Conservation (phyloP, 2,113 vertebrate species). For the Albula goreensis region DNA sequence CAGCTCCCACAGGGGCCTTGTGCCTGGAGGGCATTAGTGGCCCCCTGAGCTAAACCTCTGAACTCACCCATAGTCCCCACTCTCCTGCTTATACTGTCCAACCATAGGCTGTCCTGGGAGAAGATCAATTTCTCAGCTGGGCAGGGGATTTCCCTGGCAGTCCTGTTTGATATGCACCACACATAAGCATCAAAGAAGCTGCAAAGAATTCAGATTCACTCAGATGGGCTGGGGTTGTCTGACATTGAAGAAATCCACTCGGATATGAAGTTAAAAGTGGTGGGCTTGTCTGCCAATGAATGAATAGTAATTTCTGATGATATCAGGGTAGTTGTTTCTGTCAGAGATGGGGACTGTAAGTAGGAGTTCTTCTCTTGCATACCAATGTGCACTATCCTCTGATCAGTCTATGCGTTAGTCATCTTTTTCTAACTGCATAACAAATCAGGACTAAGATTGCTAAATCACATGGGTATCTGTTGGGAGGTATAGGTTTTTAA, state of each 20-base stretch:
- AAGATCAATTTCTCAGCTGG: not conserved
- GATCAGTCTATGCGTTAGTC: slow-evolving; percentile 41
- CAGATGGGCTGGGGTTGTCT: no score
- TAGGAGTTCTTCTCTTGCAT: slow-evolving; percentile 29
- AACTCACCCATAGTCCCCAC: not conserved
- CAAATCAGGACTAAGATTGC: slow-evolving; percentile 31
- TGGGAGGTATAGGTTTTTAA: slow-evolving; percentile 32
- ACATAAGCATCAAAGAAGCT: no score
- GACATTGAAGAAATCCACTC: no score
- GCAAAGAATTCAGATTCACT: no score
- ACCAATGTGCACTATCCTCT: slow-evolving; percentile 41
- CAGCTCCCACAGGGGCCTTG: not conserved
- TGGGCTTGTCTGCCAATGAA: no score
- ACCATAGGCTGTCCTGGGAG: not conserved
- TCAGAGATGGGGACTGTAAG: not conserved
- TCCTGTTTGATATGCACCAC: not conserved
- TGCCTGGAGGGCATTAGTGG: not conserved
- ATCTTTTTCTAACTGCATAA: slow-evolving; percentile 42
- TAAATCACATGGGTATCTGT: slow-evolving; percentile 19
- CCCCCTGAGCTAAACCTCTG: not conserved
- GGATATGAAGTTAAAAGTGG: no score
- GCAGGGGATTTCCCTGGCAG: not conserved
- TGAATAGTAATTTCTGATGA: not conserved
- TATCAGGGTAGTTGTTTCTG: not conserved
- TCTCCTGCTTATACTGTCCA: not conserved